Conservation (phyloP, 2,113 vertebrate species). For the Himantopus leucocephalus region DNA sequence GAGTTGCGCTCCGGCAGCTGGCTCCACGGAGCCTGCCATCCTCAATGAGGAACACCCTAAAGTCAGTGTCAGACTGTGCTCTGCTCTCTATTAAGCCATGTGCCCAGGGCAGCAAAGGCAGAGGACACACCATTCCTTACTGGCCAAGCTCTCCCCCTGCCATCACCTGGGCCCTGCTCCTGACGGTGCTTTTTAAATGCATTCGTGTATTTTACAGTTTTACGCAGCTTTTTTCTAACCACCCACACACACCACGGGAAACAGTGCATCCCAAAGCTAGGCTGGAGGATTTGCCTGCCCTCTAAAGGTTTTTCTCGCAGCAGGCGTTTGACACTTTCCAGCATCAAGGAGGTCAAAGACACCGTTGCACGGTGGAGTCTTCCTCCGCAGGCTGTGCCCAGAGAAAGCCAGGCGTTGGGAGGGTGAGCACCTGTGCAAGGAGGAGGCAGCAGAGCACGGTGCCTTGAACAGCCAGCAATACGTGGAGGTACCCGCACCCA, state of each 20-base stretch:
- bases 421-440: not conserved
- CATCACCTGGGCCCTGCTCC: not conserved
- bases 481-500: not conserved
- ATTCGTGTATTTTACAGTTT: not conserved
- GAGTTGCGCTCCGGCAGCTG: not conserved
- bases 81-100: not conserved
- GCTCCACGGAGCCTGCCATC: not conserved
- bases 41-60: not conserved
- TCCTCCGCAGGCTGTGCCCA: not conserved
- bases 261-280: not conserved
- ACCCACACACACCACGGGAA: not conserved
- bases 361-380: rapidly evolving
- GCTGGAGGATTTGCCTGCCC: not conserved
- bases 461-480: not conserved
- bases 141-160: not conserved
- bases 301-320: not conserved
- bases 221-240: not conserved
- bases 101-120: not conserved
- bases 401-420: not conserved
- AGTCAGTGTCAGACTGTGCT: not conserved
- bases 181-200: rapidly evolving
- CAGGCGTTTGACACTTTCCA: not conserved
- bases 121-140: not conserved
- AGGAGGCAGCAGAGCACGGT: not conserved
- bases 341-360: not conserved